phyloP scores from a whole-genome alignment of 1,140 invertebrate species.

The Tetranychus urticae region DNA sequence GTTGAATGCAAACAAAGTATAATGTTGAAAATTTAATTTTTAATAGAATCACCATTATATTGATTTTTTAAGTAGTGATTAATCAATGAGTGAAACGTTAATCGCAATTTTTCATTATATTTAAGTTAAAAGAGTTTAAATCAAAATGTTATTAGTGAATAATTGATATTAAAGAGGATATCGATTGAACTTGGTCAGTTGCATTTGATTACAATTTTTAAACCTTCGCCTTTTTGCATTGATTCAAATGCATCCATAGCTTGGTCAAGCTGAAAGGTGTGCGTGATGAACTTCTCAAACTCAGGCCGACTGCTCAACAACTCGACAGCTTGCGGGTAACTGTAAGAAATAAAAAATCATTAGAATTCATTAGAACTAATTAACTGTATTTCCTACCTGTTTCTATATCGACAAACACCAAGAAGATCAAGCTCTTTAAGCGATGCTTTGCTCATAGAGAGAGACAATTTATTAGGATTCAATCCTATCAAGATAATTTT shows the following conservation, averaged over 20 bases:
- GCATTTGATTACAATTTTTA: conserved; percentile 64
- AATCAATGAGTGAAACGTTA: background rate
- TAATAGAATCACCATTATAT: too few species aligned
- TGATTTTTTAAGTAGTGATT: too few species aligned
- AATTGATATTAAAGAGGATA: too few species aligned
- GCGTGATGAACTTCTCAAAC: conserved; percentile 69
- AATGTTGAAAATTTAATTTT: too few species aligned
- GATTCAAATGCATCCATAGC: conserved; percentile 63
- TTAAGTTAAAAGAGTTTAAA: too few species aligned
- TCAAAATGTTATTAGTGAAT: too few species aligned
- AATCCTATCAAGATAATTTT: conserved; percentile 59
- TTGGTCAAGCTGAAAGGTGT: conserved; percentile 62
- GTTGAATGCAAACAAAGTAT: too few species aligned
- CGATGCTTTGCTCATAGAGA: conserved; percentile 55
- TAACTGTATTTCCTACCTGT: conserved; percentile 42
- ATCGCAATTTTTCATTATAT: too few species aligned
- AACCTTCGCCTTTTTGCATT: conserved; percentile 37
- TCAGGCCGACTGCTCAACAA: conserved; percentile 32
- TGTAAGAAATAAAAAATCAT: background rate
- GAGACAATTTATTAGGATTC: conserved; percentile 43
- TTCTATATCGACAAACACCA: conserved; percentile 71
- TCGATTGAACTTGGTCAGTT: background rate
- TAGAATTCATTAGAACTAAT: too few species aligned
- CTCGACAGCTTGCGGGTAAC: conserved; percentile 25
- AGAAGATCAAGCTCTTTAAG: conserved; percentile 65